Evolutionary conservation across 2,797 vertebrate species (phyloP).

Genomic region (Urosaurus nigricauda): DNA sequence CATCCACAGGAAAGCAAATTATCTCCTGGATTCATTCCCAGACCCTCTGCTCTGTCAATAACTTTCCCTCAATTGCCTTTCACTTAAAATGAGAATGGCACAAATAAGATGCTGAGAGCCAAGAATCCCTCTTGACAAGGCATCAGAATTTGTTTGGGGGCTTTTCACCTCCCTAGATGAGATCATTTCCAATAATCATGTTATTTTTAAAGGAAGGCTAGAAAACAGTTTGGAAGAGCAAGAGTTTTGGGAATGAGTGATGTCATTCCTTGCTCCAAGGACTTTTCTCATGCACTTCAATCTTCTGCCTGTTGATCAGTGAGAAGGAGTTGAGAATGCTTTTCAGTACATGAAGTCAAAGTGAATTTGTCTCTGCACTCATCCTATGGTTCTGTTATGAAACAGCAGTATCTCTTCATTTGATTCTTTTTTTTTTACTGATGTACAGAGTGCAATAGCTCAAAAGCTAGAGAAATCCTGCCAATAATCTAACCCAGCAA

Average conservation of each 20-base stretch:
- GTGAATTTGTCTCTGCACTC: conserved; percentile 21
- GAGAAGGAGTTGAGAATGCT: conserved; percentile 44
- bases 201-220: conserved; percentile 56
- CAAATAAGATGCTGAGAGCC: conserved; percentile 40
- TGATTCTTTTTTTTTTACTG: background rate
- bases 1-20: conserved; percentile 52
- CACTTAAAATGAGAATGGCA: conserved; percentile 53
- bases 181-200: conserved; percentile 57
- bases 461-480: background rate
- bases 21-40: conserved; percentile 54
- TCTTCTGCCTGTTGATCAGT: conserved; percentile 45
- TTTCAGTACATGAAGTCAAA: conserved; percentile 52
- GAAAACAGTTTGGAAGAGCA: conserved; percentile 59
- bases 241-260: conserved; percentile 42
- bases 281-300: conserved; percentile 25
- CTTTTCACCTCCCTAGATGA: conserved; percentile 15
- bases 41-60: conserved; percentile 46
- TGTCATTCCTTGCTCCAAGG: conserved; percentile 59
- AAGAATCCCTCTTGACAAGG: conserved; percentile 47
- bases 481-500: background rate
- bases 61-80: conserved; percentile 60
- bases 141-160: conserved; percentile 42
- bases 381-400: background rate
- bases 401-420: background rate
- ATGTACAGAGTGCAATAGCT: background rate